Percentiles rank a stretch among this genome's conserved stretches.
phyloP scores from a whole-genome alignment of 2,888 invertebrate genomes.

The Homarus gammarus region DNA sequence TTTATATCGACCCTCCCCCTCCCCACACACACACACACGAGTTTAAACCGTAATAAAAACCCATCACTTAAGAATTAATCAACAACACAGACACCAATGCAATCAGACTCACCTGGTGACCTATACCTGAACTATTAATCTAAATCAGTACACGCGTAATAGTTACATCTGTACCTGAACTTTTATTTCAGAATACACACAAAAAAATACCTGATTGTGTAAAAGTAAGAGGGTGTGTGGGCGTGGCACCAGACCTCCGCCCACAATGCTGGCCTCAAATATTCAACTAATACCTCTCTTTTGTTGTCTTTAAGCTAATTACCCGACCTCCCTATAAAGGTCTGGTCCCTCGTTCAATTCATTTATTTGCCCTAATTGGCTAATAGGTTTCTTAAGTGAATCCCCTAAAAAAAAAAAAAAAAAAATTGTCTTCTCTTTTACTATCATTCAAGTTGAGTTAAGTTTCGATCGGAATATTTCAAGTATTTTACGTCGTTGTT shows the following conservation, averaged over 20 bases:
- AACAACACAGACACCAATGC: too few species aligned
- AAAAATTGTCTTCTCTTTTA: neutral
- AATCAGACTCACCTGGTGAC: too few species aligned
- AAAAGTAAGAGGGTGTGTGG: too few species aligned
- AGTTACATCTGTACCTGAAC: too few species aligned
- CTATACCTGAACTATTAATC: too few species aligned
- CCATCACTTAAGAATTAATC: too few species aligned
- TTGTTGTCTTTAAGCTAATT: slow-evolving; percentile 44
- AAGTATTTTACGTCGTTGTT: neutral
- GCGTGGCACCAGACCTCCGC: neutral
- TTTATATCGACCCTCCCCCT: too few species aligned
- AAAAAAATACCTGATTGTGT: too few species aligned
- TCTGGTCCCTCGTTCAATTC: slow-evolving; percentile 27
- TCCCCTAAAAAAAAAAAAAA: neutral
- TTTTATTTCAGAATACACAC: too few species aligned
- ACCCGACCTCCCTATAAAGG: slow-evolving; percentile 23
- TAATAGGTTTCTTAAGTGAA: slow-evolving; percentile 32
- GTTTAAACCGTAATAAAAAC: too few species aligned
- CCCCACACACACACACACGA: too few species aligned
- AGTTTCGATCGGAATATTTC: neutral
- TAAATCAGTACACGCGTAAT: too few species aligned
- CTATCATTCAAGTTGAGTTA: slow-evolving; percentile 12
- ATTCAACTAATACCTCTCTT: slow-evolving; percentile 14
- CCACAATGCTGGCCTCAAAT: neutral
- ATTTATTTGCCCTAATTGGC: slow-evolving; percentile 51